Evolutionary conservation across 2,888 invertebrate genomes (phyloP), one percentile per base, ranked within the genome.

Genomic region (Callyntrura sp.): DNA sequence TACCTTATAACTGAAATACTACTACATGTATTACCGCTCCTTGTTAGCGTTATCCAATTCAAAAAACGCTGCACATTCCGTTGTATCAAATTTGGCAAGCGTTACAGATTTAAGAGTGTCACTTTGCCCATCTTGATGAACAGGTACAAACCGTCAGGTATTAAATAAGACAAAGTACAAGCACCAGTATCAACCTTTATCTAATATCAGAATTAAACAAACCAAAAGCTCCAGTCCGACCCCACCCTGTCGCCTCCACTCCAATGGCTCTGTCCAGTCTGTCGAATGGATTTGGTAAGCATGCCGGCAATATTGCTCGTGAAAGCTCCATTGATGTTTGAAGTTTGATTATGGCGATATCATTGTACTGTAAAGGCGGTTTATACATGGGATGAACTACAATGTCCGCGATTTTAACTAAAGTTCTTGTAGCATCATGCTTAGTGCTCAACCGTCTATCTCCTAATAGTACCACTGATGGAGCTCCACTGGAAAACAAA

Each of bases 261-360:
- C 83, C 65, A 17, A 35, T 51, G 3, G 68, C 55, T 25, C 55
- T 85, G 28, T 90, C 73, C 20, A 90, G 68, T 1, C 91, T 85
- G 17, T 90, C 91, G 48, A 73, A 48, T 20, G 88, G 85, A 60
- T 89, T 90, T 12, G 93, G 92, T 65, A 93, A 62, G 55, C 93
- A 93, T 3, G 92, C 93, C 0, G 93, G 93, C 6, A 92, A 62
- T 11, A 93, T 55, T 60, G 89, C 84, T 55, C 87, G 78, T 23
- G 91, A 91, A 0, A 93, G 25, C 11, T 57, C 23, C 2, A 92
- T 62, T 8, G 65, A 51, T 9, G 62, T n/a, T 11, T 51, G 79
- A 45, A 93, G 89, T 55, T 92, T 91, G 5, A 93, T 78, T 9
- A 93, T 79, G 6, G 92, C 93, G 25, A 93, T 89, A 90, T 93